Base-by-base conservation (phyloP, 2,113 vertebrate species). In the Falco punctatus region DNA sequence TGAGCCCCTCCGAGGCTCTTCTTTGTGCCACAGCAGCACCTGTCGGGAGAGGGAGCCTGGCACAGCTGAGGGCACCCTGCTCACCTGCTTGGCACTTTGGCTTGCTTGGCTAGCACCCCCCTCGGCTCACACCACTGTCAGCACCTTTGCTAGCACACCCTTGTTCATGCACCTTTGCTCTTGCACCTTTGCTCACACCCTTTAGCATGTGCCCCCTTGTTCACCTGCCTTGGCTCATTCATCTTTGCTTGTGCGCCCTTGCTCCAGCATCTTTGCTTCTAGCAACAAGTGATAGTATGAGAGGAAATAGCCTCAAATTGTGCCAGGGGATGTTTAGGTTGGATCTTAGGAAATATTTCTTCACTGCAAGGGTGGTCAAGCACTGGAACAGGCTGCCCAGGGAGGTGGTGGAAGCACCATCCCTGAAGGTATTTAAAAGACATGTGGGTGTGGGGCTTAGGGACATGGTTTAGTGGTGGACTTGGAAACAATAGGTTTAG, bases 21-120 rank as follows among this genome's bases (percentile, higher is more conserved):
- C 94, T 91, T 59, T 59, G 84, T 95, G 87, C 88, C 90, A 67
- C 89, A 97, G 97, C 98, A 98, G 81, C 96, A 96, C 82, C 96
- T 97, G 94, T 96, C 57, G 86, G 97, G 97, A 94, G 23, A 85
- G 55, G 62, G 69, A 67, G 48, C 85, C 81, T 94, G 96, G 85
- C 78, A 94, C 70, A 70, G 78, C 86, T 86, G 58, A 91, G 4
- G 6, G 19, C 30, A 51, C 6, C 62, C 59, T 5, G 8, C 27
- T 40, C 52, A 4, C 13, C 35, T 17, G 4, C 61, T 28, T 61
- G 74, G 42, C 17, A 16, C 26, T 19, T 49, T n/a, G 19, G 33
- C 22, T 54, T 5, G 13, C 71, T 54, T 9, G 44, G 28, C 28
- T 55, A 69, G 10, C 27, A 40, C 22, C 8, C 24, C 10, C 1